Evolutionary conservation across 2,113 vertebrate species (phyloP).

Genomic region (Balaenoptera acutorostrata): DNA sequence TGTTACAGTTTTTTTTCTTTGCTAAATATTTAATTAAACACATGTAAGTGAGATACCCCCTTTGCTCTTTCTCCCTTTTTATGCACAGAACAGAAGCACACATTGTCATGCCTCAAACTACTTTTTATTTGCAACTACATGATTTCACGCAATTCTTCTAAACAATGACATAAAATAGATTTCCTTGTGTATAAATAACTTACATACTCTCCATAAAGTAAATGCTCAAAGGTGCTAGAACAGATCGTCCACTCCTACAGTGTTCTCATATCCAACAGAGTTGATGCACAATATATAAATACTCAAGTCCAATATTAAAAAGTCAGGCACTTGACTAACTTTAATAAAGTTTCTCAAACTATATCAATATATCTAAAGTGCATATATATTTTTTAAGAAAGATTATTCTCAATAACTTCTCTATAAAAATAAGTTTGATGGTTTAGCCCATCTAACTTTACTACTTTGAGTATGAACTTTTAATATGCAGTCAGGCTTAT

Average conservation of each 20-base stretch:
- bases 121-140: conserved; percentile 76
- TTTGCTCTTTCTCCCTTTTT: conserved; percentile 38
- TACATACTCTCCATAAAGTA: conserved; percentile 59
- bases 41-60: neutral
- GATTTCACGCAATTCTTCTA: conserved; percentile 75
- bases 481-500: conserved; percentile 29
- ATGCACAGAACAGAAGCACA: conserved; percentile 68
- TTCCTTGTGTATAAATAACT: conserved; percentile 70
- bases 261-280: conserved; percentile 68
- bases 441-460: conserved; percentile 69
- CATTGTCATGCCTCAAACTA: conserved; percentile 75
- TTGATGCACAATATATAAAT: conserved; percentile 76
- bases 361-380: conserved; percentile 76
- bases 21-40: neutral
- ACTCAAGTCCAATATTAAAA: conserved; percentile 76
- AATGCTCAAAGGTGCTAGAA: conserved; percentile 68
- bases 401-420: conserved; percentile 72
- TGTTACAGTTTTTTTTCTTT: neutral
- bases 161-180: conserved; percentile 58
- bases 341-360: conserved; percentile 74
- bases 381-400: conserved; percentile 75
- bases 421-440: conserved; percentile 76
- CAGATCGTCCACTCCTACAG: conserved; percentile 61
- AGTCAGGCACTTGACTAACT: conserved; percentile 76
- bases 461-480: conserved; percentile 63